Evolutionary conservation across 2,797 vertebrate genomes (phyloP).

Genomic region (Remorina albescens): DNA sequence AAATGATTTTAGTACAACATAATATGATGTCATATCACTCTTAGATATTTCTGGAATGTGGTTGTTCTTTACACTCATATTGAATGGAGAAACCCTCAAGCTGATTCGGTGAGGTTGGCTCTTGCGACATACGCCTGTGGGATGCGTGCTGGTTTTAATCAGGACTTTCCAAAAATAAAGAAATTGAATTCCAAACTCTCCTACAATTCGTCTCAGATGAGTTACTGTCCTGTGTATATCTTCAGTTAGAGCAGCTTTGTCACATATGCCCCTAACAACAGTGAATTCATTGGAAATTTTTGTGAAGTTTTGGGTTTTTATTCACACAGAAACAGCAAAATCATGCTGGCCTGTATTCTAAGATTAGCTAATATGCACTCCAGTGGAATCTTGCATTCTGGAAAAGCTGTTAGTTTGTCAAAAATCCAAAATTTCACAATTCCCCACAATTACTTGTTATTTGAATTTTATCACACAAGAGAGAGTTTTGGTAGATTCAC

Average conservation of each 20-base stretch:
- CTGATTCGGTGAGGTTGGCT: conserved; percentile 77
- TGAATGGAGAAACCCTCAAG: conserved; percentile 51
- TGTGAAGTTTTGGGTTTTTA: conserved; percentile 43
- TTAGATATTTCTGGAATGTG: conserved; percentile 78
- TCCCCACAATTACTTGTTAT: background rate
- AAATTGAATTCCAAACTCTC: conserved; percentile 68
- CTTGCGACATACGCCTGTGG: conserved; percentile 49
- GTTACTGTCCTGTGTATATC: conserved; percentile 52
- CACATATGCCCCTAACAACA: conserved; percentile 33
- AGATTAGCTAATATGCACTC: conserved; percentile 4
- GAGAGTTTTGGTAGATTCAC: background rate
- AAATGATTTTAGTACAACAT: conserved; percentile 67
- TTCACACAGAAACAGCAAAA: background rate
- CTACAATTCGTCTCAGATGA: conserved; percentile 67
- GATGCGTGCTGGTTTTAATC: conserved; percentile 75
- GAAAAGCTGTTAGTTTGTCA: conserved; percentile 8
- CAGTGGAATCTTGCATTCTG: background rate
- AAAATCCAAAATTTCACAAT: background rate
- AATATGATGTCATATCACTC: conserved; percentile 75
- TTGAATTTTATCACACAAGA: background rate
- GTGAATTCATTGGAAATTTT: conserved; percentile 24
- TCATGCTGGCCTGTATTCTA: background rate
- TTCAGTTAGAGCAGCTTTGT: conserved; percentile 50
- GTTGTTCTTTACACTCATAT: conserved; percentile 56
- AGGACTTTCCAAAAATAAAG: conserved; percentile 75